Evolutionary conservation across 2,888 invertebrate species (phyloP).

Genomic region (Xestia c-nigrum): DNA sequence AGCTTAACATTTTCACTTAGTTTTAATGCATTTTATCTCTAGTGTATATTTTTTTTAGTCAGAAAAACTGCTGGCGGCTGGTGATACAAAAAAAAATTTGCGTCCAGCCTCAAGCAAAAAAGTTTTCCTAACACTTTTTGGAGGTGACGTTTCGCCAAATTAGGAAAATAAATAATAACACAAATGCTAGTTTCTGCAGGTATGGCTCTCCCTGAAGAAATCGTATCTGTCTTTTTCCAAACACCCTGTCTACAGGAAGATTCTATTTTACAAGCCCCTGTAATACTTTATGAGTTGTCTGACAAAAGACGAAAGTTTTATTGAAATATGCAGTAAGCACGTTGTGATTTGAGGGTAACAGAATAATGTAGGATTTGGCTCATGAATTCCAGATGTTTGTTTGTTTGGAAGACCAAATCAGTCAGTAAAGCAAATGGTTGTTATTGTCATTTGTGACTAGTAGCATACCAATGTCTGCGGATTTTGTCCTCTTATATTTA

Average conservation of each 20-base stretch:
- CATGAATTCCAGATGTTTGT: constrained; percentile 11
- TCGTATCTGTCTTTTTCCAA: background rate
- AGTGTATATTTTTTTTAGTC: background rate
- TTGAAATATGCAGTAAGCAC: constrained; percentile 45
- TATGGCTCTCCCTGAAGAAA: background rate
- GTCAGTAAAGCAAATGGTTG: background rate
- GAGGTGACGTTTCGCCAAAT: background rate
- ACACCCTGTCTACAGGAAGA: constrained; percentile 24
- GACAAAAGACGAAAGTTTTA: constrained; percentile 43
- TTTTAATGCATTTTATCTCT: too few relatives aligned
- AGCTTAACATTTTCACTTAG: too few relatives aligned
- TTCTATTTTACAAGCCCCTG: constrained; percentile 43
- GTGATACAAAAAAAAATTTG: too few relatives aligned
- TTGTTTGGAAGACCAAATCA: constrained; percentile 10
- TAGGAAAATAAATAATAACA: background rate
- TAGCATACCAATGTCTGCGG: background rate
- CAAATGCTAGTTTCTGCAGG: background rate
- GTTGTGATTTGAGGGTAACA: constrained; percentile 19
- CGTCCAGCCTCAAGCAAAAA: background rate
- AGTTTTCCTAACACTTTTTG: background rate
- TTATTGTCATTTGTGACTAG: background rate
- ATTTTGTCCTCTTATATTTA: background rate
- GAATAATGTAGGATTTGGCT: constrained; percentile 17
- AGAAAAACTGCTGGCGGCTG: too few relatives aligned
- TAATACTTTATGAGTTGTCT: constrained; percentile 55